A percentile compares a stretch with the other conserved stretches of the same genome.
Conservation (phyloP, 2,113 vertebrate genomes). For the Seriola quinqueradiata region DNA sequence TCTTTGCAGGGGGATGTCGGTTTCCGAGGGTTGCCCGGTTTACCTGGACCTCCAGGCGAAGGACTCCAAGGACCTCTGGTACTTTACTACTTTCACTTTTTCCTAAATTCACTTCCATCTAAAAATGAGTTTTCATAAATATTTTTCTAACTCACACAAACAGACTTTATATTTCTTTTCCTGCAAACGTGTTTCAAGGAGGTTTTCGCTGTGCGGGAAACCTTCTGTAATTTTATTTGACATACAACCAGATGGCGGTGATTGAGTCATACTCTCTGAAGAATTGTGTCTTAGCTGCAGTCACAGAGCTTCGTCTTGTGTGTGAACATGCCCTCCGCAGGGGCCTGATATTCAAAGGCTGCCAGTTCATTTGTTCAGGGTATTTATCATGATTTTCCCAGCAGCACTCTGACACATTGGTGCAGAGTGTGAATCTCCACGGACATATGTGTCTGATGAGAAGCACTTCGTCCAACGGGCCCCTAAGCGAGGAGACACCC, state of each 20-base stretch:
- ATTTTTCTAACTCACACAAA: neutral
- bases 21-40: constrained; percentile 86
- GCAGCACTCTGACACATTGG: constrained; percentile 41
- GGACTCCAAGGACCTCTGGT: constrained; percentile 90
- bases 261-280: constrained; percentile 47
- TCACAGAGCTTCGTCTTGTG: constrained; percentile 25
- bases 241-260: constrained; percentile 35
- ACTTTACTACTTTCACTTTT: constrained; percentile 51
- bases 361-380: constrained; percentile 42
- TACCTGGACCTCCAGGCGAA: constrained; percentile 88
- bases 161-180: neutral
- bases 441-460: constrained; percentile 64
- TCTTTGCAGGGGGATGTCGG: constrained; percentile 88
- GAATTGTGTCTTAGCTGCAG: constrained; percentile 23
- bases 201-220: constrained; percentile 15
- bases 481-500: constrained; percentile 32
- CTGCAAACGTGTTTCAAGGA: constrained; percentile 23
- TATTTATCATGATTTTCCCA: constrained; percentile 45
- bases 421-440: constrained; percentile 60
- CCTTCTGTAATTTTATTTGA: constrained; percentile 38
- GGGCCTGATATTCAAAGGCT: constrained; percentile 22
- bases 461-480: constrained; percentile 46
- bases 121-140: neutral
- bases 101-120: neutral
- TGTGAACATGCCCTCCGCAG: constrained; percentile 33